Percentiles rank a stretch among this genome's conserved stretches.
phyloP scores from a whole-genome alignment of 1,140 invertebrate species.

The Drosophila takahashii region DNA sequence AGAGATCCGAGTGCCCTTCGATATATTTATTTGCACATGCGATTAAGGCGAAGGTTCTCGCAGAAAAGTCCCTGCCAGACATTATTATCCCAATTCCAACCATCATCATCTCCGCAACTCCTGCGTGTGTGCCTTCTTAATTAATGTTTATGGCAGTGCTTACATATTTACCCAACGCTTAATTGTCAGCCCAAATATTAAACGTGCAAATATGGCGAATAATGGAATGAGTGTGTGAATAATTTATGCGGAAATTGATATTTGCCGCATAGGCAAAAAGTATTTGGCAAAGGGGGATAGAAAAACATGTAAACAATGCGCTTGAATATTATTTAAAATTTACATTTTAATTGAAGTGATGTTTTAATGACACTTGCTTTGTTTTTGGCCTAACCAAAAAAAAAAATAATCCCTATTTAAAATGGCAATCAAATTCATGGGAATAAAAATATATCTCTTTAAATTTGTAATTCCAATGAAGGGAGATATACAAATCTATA shows the following conservation, averaged over 20 bases:
- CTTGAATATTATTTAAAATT: conserved; percentile 19
- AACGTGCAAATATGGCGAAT: conserved; percentile 30
- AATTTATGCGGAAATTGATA: conserved; percentile 56
- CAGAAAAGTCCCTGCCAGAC: conserved; percentile 27
- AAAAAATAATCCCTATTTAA: neutral
- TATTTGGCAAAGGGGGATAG: conserved; percentile 24
- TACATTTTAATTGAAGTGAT: conserved; percentile 3
- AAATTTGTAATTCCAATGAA: neutral
- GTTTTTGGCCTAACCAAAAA: neutral
- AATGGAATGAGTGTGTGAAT: conserved; percentile 33
- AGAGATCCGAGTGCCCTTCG: conserved; percentile 8
- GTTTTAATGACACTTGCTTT: conserved; percentile 3
- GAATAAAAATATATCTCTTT: neutral
- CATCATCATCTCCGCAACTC: conserved; percentile 16
- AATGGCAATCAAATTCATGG: neutral
- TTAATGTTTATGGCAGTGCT: conserved; percentile 59
- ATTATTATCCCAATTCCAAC: conserved; percentile 27
- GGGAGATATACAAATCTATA: neutral
- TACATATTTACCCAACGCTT: conserved; percentile 58
- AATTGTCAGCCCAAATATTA: conserved; percentile 68
- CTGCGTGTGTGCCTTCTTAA: conserved; percentile 37
- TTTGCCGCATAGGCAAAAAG: conserved; percentile 35
- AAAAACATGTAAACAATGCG: conserved; percentile 41
- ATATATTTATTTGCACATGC: conserved; percentile 35
- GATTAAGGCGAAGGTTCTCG: conserved; percentile 14